Evolutionary conservation across 2,113 vertebrate species (phyloP).

Genomic region (Cryptomyrus ogoouensis): DNA sequence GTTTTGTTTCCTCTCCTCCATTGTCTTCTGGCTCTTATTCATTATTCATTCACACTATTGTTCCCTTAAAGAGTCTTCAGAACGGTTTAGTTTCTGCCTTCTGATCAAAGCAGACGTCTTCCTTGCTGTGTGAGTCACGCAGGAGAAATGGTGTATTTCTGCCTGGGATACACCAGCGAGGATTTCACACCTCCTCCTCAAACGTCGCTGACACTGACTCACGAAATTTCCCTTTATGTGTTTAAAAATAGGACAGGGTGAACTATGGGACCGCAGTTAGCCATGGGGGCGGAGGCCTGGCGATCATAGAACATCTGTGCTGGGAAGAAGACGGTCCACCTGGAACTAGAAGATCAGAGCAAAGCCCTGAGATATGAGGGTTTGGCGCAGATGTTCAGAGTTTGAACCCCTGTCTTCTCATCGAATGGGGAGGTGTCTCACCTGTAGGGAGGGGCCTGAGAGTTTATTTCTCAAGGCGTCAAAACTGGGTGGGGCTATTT

Average conservation of each 20-base stretch:
- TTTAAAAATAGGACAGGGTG: neutral
- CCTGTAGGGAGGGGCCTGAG: neutral
- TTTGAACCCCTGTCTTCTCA: neutral
- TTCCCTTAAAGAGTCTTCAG: neutral
- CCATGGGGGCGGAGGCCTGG: neutral
- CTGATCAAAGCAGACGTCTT: neutral
- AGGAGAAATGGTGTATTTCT: neutral
- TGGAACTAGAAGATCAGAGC: neutral
- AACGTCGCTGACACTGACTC: neutral
- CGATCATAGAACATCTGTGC: neutral
- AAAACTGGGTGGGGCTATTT: neutral
- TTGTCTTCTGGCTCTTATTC: neutral
- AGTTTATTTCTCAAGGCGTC: neutral
- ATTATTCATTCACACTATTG: neutral
- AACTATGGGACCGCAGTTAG: neutral
- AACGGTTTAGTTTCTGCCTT: neutral
- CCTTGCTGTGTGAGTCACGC: neutral
- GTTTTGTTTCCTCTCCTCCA: neutral
- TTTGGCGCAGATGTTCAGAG: neutral
- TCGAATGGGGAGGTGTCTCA: neutral
- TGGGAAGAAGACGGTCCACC: neutral
- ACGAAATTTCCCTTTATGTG: neutral
- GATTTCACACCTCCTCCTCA: constrained; percentile 4
- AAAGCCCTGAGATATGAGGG: neutral
- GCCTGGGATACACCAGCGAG: neutral